These are phyloP conservation scores for Zaprionus vittiger DNA, from an alignment of 1,140 invertebrate genomes.

Conservation along the genomic window DNA sequence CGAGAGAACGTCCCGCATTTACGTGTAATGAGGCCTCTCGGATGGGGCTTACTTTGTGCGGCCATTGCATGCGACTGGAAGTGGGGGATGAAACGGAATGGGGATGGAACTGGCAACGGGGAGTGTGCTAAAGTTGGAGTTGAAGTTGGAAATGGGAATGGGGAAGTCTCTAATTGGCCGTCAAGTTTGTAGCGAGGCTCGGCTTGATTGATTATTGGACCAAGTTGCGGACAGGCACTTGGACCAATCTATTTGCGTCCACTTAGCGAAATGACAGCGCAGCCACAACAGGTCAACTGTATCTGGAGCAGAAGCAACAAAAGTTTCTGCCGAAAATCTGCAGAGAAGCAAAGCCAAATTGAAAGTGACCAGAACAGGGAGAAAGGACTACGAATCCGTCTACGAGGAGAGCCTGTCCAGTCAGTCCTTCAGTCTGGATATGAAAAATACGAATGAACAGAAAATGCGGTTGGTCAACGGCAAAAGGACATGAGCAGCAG, in stretches of 20 bases:
- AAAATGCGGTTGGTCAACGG: constrained; percentile 74
- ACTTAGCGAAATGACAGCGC: constrained; percentile 73
- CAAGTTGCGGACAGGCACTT: constrained; percentile 78
- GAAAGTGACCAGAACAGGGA: constrained; percentile 68
- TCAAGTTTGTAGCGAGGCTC: constrained; percentile 27
- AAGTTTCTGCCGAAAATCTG: constrained; percentile 58
- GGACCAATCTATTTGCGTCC: constrained; percentile 81
- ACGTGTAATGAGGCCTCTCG: constrained; percentile 43
- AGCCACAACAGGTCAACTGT: constrained; percentile 24
- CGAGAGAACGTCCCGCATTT: constrained; percentile 3
- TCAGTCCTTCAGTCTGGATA: constrained; percentile 48
- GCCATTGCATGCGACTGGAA: constrained; percentile 1
- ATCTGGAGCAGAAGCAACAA: constrained; percentile 17
- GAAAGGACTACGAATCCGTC: background rate
- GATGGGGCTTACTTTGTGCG: constrained; percentile 3
- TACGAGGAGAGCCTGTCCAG: constrained; percentile 33
- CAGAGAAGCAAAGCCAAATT: constrained; percentile 75
- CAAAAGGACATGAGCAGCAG: constrained; percentile 21
- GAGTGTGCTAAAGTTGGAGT: constrained; percentile 33
- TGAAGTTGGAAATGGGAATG: constrained; percentile 20
- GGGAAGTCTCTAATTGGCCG: constrained; percentile 64
- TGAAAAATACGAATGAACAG: constrained; percentile 81
- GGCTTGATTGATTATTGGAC: constrained; percentile 83
- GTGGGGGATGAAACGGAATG: constrained; percentile 53
- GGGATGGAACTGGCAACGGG: constrained; percentile 37